Conservation (phyloP, 2,113 vertebrate genomes). For the Prinia subflava region DNA sequence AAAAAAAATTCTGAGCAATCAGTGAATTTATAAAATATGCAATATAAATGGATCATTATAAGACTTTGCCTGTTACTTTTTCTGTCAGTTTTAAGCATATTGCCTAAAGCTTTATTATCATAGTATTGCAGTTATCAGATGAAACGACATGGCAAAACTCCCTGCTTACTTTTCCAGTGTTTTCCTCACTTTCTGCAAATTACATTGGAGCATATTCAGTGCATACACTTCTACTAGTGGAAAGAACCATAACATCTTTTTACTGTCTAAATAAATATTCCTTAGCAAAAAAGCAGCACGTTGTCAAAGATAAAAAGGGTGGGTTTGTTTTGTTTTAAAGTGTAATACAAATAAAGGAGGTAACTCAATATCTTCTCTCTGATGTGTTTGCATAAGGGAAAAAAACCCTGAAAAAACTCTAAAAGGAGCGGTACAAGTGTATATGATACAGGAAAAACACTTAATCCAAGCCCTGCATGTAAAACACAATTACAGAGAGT, state of each 20-base stretch:
- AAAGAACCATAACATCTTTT: conserved; percentile 8
- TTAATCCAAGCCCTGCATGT: background rate
- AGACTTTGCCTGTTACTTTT: conserved; percentile 31
- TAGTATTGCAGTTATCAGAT: conserved; percentile 46
- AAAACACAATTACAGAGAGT: background rate
- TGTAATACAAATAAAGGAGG: conserved; percentile 28
- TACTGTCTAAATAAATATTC: conserved; percentile 4
- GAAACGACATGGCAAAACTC: conserved; percentile 38
- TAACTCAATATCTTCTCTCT: conserved; percentile 11
- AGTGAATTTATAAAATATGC: conserved; percentile 1
- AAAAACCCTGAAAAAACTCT: background rate
- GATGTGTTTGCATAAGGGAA: background rate
- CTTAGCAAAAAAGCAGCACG: background rate
- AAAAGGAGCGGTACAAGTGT: background rate
- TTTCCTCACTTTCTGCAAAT: conserved; percentile 27
- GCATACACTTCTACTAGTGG: background rate
- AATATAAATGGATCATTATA: conserved; percentile 11
- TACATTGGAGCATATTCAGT: background rate
- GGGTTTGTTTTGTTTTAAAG: conserved; percentile 14
- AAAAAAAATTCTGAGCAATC: background rate
- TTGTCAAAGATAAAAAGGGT: background rate
- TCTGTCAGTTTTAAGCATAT: conserved; percentile 48
- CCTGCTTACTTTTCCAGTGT: conserved; percentile 51
- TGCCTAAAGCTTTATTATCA: conserved; percentile 58
- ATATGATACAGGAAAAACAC: background rate